Evolutionary conservation across 2,888 invertebrate species (phyloP), one percentile per base, ranked within the genome.

Genomic region (Trisateles emortualis): DNA sequence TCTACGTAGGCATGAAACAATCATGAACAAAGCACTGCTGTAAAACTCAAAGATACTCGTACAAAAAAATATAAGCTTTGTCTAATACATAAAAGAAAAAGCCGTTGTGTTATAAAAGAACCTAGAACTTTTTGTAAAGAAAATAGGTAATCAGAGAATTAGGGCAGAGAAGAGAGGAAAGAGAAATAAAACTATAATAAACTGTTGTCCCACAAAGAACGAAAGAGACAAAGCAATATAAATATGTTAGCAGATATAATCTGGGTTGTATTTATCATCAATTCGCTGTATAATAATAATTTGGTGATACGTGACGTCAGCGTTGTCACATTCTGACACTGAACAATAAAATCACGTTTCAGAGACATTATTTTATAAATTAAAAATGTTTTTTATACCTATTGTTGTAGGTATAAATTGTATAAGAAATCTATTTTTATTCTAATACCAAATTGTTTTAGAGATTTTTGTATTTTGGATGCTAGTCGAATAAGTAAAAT

Each of bases 291-390:
- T 41, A 10, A 32, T 48, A 52, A 22, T 47, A 38, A 56, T 67
- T 62, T 22, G 39, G 33, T 59, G 48, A 52, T 49, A 26, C 44
- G 35, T 33, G 46, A 54, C 46, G 61, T 45, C 52, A 59, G 44
- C 40, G 8, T 14, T 51, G 61, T 45, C 49, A 55, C 33, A 53
- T 50, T 17, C 35, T 52, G 39, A 58, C 53, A 48, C 26, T 26
- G 40, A 52, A 60, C 52, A 39, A 44, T 46, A 26, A 47, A 44
- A 70, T 59, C 52, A 60, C 39, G 41, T 57, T 62, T 53, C 42
- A 53, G 41, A 50, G 17, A 19, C 47, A 60, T 54, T 64, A 57
- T 41, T n/a, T 38, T 44, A 45, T 52, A 46, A 43, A 47, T 55
- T 60, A 24, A 32, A 38, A 24, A 32, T 40, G 11, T 32, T 5